phyloP scores from a whole-genome alignment of 2,888 invertebrate genomes.

The Ramazzottius varieornatus region DNA sequence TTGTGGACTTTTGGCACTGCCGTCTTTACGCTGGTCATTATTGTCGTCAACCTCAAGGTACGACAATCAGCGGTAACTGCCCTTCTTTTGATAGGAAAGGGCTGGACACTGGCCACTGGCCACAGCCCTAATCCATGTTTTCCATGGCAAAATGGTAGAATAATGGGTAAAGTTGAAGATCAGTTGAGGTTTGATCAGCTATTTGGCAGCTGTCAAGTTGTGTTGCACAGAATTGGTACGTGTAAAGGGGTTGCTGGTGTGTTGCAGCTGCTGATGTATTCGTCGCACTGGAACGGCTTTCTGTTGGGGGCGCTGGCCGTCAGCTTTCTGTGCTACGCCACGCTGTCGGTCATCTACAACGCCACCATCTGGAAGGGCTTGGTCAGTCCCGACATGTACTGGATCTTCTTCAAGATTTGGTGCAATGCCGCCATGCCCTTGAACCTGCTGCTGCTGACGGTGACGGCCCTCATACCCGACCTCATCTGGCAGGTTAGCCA shows the following conservation, averaged over 20 bases:
- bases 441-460: not conserved
- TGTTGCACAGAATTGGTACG: too few relatives aligned
- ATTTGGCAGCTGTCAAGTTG: not conserved
- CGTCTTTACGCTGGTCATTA: not conserved
- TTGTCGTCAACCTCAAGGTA: not conserved
- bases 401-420: not conserved
- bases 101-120: too few relatives aligned
- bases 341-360: not conserved
- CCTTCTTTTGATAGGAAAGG: not conserved
- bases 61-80: not conserved
- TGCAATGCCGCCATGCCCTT: not conserved
- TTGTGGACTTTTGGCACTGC: not conserved
- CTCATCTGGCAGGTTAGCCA: not conserved
- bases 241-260: not conserved
- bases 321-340: not conserved
- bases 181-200: not conserved
- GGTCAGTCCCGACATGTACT: conserved; percentile 1
- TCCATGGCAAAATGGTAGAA: too few relatives aligned
- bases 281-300: conserved; percentile 1
- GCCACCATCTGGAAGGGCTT: not conserved
- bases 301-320: not conserved
- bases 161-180: too few relatives aligned
- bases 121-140: too few relatives aligned
- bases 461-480: not conserved
- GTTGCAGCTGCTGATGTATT: not conserved